phyloP scores from a whole-genome alignment of 2,797 vertebrate species.

The Momotus momota region DNA sequence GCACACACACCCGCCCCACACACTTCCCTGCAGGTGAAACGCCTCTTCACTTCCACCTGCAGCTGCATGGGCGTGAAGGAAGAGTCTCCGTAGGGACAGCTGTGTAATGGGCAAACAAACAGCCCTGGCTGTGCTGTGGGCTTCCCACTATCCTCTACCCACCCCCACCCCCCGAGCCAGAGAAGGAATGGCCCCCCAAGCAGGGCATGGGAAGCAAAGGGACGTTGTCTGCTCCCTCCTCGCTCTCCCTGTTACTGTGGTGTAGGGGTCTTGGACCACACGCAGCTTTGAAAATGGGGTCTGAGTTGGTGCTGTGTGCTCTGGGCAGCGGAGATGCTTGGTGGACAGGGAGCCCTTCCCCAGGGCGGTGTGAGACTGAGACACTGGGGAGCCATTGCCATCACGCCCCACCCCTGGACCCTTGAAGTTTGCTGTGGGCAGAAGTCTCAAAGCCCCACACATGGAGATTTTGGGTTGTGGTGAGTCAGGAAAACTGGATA shows the following conservation, averaged over 20 bases:
- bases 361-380: background rate
- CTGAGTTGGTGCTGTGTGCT: background rate
- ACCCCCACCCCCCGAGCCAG: no score
- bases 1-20: no score
- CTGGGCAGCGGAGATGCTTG: fast-evolving
- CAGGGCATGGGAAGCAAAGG: background rate
- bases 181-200: background rate
- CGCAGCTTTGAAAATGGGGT: background rate
- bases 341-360: background rate
- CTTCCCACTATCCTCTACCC: background rate
- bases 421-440: background rate
- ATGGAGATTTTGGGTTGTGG: background rate
- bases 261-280: background rate
- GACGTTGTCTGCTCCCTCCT: background rate
- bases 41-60: background rate
- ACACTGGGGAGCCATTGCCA: background rate
- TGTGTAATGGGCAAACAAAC: background rate
- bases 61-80: fast-evolving
- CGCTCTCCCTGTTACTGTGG: background rate
- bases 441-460: background rate
- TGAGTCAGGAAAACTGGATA: fast-evolving
- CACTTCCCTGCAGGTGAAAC: background rate
- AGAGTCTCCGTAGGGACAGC: fast-evolving
- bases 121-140: fast-evolving
- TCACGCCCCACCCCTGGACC: fast-evolving